Evolutionary conservation across 2,113 vertebrate genomes (phyloP).

Genomic region (Channa maculata): DNA sequence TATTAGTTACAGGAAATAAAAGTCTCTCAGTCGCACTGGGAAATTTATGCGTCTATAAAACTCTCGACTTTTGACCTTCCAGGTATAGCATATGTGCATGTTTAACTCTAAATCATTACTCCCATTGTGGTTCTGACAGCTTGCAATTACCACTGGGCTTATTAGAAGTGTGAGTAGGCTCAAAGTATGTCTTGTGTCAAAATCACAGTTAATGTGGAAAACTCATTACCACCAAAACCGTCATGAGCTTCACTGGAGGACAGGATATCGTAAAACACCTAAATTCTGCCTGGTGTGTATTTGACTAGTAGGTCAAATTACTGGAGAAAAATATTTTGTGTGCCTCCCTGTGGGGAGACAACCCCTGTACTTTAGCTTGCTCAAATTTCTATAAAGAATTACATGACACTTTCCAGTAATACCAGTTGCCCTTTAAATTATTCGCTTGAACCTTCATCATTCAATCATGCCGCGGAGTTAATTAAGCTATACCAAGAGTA

Average conservation of each 20-base stretch:
- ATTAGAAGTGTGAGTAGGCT: conserved; percentile 44
- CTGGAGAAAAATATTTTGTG: neutral
- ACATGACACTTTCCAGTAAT: conserved; percentile 59
- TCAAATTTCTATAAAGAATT: conserved; percentile 61
- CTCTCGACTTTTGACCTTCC: conserved; percentile 34
- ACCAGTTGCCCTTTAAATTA: conserved; percentile 80
- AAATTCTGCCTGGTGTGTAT: neutral
- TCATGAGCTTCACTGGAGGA: conserved; percentile 29
- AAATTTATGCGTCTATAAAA: neutral
- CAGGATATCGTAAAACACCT: conserved; percentile 7
- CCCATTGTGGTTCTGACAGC: conserved; percentile 23
- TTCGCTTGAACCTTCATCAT: conserved; percentile 71
- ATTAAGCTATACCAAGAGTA: conserved; percentile 79
- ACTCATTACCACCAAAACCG: conserved; percentile 58
- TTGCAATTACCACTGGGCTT: conserved; percentile 39
- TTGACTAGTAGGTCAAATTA: neutral
- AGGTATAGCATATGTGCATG: conserved; percentile 10
- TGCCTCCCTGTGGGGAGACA: conserved; percentile 17
- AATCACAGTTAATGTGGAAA: conserved; percentile 45
- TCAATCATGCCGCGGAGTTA: conserved; percentile 76
- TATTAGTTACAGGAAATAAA: neutral
- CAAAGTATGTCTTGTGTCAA: conserved; percentile 48
- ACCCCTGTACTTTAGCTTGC: conserved; percentile 10
- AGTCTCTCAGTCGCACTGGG: neutral
- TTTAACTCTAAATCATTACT: conserved; percentile 22